These are phyloP conservation scores for Scytalopus superciliaris DNA, from an alignment of 2,113 vertebrate species.

Conservation along the genomic window DNA sequence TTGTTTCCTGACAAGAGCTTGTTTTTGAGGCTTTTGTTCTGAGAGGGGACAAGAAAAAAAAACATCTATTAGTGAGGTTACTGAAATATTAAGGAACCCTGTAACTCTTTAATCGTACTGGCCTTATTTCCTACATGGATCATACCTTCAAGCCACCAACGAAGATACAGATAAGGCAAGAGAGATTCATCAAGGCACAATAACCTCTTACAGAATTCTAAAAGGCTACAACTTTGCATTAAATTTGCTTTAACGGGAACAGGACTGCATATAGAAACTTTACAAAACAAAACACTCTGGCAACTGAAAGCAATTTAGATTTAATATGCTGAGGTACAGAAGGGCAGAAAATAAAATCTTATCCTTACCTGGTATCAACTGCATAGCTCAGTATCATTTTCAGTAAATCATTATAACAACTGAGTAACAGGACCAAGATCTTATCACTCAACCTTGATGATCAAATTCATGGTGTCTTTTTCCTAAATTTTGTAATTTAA, in stretches of 20 bases:
- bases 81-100: not conserved
- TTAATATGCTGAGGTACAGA: not conserved
- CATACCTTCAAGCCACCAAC: not conserved
- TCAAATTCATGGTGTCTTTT: not conserved
- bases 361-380: not conserved
- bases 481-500: not conserved
- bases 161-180: not conserved
- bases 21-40: conserved; percentile 99
- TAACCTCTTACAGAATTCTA: not conserved
- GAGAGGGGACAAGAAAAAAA: not conserved
- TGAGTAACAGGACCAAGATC: not conserved
- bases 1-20: conserved; percentile 95
- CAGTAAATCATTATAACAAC: not conserved
- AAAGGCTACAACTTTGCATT: not conserved
- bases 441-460: not conserved
- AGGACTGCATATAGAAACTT: not conserved
- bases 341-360: not conserved
- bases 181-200: not conserved
- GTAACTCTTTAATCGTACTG: not conserved
- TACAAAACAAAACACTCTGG: not conserved
- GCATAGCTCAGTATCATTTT: not conserved
- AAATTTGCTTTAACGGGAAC: not conserved
- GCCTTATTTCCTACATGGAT: not conserved
- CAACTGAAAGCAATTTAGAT: not conserved
- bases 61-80: not conserved